Percentiles rank a stretch among this genome's conserved stretches.
Evolutionary conservation across 2,888 invertebrate genomes (phyloP).

Genomic region (Dicycla oo): DNA sequence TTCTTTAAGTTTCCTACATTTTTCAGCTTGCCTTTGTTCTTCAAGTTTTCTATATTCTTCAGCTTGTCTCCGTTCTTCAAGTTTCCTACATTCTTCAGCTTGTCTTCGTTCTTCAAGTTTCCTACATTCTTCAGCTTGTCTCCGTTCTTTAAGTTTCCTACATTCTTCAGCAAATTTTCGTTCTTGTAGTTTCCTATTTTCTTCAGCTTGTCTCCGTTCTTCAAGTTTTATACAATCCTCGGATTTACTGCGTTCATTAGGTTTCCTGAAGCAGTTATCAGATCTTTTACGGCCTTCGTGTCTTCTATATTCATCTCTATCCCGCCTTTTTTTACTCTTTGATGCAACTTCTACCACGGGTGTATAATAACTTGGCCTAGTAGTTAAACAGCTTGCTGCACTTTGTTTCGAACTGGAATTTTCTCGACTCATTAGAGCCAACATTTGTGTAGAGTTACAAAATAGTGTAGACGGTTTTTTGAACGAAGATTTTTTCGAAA

Average conservation of each 20-base stretch:
- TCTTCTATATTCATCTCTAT: slow-evolving; percentile 21
- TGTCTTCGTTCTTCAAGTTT: not conserved
- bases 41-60: not conserved
- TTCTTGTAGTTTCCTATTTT: slow-evolving; percentile 5
- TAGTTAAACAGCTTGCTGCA: slow-evolving; percentile 1
- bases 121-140: not conserved
- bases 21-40: not conserved
- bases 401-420: slow-evolving; percentile 1
- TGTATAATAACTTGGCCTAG: not conserved
- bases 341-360: not conserved
- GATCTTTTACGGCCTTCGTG: slow-evolving; percentile 11
- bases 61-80: not conserved
- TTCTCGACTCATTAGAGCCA: slow-evolving; percentile 28
- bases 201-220: not conserved
- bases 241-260: slow-evolving; percentile 6
- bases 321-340: slow-evolving; percentile 23
- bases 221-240: slow-evolving; percentile 4
- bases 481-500: slow-evolving; percentile 38
- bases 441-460: slow-evolving; percentile 14
- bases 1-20: not conserved
- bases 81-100: not conserved
- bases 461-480: slow-evolving; percentile 29
- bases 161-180: not conserved
- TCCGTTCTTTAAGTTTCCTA: not conserved
- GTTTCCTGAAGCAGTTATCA: slow-evolving; percentile 1